phyloP scores from a whole-genome alignment of 2,797 vertebrate genomes.

The Malurus splendens region DNA sequence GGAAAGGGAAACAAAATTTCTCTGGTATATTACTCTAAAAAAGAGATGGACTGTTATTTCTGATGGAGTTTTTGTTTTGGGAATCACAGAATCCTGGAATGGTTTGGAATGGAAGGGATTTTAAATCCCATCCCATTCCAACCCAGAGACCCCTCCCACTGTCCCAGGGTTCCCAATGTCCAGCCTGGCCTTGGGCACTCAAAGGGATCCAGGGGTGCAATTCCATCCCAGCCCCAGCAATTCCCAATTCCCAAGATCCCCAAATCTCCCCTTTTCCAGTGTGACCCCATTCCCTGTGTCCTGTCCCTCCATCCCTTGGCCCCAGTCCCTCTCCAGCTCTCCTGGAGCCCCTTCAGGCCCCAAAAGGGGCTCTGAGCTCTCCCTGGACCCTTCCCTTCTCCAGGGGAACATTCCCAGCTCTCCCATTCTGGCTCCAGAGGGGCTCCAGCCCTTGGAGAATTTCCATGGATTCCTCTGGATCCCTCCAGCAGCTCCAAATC shows the following conservation, averaged over 20 bases:
- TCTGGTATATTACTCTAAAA: accelerated
- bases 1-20: neutral
- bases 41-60: accelerated
- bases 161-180: neutral
- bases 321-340: neutral
- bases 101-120: neutral
- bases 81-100: neutral
- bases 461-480: neutral
- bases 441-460: accelerated
- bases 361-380: neutral
- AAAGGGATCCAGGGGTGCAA: neutral
- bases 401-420: neutral
- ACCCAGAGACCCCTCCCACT: neutral
- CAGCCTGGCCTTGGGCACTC: neutral
- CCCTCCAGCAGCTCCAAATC: accelerated
- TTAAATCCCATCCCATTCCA: accelerated
- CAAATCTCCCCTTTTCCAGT: neutral
- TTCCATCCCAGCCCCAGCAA: neutral
- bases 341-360: neutral
- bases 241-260: neutral
- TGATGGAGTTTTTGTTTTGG: accelerated
- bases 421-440: neutral
- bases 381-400: neutral
- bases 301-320: neutral
- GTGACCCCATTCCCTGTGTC: neutral